Percentiles rank a stretch among this genome's conserved stretches.
Evolutionary conservation across 2,113 vertebrate species (phyloP).

Genomic region (Pluvianellus socialis): DNA sequence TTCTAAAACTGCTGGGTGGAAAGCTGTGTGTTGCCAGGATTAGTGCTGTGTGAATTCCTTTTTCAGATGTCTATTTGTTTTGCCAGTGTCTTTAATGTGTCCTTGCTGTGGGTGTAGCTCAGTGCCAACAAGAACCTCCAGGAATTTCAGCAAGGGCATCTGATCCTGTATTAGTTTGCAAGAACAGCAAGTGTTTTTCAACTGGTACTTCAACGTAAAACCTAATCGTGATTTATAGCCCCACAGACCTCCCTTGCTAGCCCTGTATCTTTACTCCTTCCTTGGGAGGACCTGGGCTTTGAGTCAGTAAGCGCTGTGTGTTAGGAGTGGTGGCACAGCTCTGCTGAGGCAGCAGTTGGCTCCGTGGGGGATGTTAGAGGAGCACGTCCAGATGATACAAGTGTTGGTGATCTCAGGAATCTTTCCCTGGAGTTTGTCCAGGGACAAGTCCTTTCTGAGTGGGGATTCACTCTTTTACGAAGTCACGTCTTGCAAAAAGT

Average conservation of each 20-base stretch:
- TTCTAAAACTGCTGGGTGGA: neutral
- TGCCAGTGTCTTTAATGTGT: neutral
- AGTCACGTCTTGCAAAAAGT: neutral
- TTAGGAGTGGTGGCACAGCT: neutral
- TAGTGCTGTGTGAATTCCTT: neutral
- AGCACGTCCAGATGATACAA: fast-evolving
- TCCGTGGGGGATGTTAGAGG: fast-evolving
- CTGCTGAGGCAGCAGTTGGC: neutral
- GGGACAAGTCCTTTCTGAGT: neutral
- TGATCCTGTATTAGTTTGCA: neutral
- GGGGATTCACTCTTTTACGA: neutral
- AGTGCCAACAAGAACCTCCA: neutral
- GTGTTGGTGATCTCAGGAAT: neutral
- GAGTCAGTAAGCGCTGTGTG: fast-evolving
- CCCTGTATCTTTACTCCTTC: neutral
- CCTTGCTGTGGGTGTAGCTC: neutral
- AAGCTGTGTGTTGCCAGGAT: fast-evolving
- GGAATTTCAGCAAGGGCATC: neutral
- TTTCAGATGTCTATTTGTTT: neutral
- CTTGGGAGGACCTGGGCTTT: neutral
- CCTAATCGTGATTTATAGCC: neutral
- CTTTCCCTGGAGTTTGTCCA: neutral
- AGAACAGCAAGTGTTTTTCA: neutral
- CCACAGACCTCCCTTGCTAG: neutral
- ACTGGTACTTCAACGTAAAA: neutral